Evolutionary conservation across 2,113 vertebrate genomes (phyloP).

Genomic region (Empidonax traillii): DNA sequence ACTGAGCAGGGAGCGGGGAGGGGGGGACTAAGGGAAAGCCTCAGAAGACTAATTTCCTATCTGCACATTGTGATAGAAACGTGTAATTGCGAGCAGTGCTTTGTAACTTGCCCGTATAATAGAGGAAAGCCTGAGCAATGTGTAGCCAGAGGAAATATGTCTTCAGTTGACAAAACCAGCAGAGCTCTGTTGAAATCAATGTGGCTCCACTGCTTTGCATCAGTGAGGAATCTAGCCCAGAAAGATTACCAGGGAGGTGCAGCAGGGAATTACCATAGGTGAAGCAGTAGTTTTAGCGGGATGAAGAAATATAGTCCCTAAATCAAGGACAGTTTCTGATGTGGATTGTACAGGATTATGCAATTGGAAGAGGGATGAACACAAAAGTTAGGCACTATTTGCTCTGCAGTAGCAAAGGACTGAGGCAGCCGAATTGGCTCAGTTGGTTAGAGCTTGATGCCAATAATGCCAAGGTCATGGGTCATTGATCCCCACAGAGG

Average conservation of each 20-base stretch:
- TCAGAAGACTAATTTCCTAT: slow-evolving; percentile 39
- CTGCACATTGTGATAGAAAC: slow-evolving; percentile 13
- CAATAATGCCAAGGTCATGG: background rate
- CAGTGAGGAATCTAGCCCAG: background rate
- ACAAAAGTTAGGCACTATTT: background rate
- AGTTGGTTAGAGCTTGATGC: background rate
- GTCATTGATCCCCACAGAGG: background rate
- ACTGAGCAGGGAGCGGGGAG: background rate
- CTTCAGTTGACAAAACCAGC: background rate
- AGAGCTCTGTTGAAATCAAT: background rate
- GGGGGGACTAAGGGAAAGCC: background rate
- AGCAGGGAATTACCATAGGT: background rate
- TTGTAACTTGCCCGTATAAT: background rate
- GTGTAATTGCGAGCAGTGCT: slow-evolving; percentile 1
- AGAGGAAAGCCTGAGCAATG: background rate
- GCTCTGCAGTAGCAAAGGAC: background rate
- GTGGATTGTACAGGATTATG: background rate
- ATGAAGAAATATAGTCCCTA: background rate
- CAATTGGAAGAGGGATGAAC: background rate
- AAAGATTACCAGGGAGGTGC: background rate
- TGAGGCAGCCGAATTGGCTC: background rate
- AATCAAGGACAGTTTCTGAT: background rate
- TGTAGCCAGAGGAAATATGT: background rate
- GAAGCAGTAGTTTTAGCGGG: background rate
- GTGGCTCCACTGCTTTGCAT: background rate